A percentile compares a stretch with the other conserved stretches of the same genome.
Evolutionary conservation across 2,888 invertebrate genomes (phyloP).

Genomic region (Palloptera scutellata): DNA sequence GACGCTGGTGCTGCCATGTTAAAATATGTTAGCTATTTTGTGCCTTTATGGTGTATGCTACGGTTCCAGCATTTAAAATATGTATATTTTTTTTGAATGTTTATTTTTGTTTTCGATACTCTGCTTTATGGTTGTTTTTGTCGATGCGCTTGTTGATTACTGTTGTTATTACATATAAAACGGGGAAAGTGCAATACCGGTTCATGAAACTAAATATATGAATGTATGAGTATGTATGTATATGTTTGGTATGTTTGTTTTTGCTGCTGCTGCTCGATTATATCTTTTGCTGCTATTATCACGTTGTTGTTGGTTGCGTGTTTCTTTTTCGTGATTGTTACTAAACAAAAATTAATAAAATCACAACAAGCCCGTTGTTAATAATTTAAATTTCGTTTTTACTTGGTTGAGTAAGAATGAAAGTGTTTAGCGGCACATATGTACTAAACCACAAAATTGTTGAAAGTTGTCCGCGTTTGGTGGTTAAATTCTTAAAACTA

Average conservation of each 20-base stretch:
- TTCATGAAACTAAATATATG: neutral
- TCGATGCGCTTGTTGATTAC: conserved; percentile 8
- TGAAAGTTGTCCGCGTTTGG: too few relatives aligned
- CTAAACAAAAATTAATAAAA: neutral
- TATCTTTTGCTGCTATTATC: neutral
- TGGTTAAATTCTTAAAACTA: too few relatives aligned
- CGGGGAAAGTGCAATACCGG: conserved; percentile 31
- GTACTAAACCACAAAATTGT: too few relatives aligned
- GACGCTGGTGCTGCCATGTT: neutral
- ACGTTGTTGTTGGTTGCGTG: conserved; percentile 4
- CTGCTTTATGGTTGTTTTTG: neutral
- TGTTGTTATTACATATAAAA: conserved; percentile 12
- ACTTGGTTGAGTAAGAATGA: conserved; percentile 30
- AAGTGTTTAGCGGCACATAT: conserved; percentile 19
- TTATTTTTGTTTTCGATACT: neutral
- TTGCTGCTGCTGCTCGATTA: conserved; percentile 2
- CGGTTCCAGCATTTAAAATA: neutral
- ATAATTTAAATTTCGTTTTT: conserved; percentile 27
- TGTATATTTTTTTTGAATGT: neutral
- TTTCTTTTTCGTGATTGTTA: neutral
- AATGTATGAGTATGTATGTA: too few relatives aligned
- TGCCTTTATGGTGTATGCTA: neutral
- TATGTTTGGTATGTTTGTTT: neutral
- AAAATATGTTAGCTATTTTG: too few relatives aligned
- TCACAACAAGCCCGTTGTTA: conserved; percentile 3